Percentiles rank a stretch among this genome's conserved stretches.
Evolutionary conservation across 2,113 vertebrate species (phyloP).

Genomic region (Struthio camelus): DNA sequence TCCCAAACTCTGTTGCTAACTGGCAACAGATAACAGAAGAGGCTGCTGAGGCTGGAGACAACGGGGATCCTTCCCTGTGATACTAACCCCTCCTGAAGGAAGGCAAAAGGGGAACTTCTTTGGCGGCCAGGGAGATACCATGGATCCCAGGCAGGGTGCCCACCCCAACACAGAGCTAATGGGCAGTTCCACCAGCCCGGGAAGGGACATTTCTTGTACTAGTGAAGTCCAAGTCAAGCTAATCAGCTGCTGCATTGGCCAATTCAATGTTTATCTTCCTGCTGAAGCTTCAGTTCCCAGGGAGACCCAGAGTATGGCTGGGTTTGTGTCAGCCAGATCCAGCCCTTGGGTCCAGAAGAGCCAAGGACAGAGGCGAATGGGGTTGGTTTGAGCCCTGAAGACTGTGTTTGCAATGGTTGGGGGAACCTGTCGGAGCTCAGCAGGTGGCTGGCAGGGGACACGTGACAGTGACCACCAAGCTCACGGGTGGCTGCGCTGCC

Average conservation of each 20-base stretch:
- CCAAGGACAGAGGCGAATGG: accelerated
- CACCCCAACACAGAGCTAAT: background rate
- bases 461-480: background rate
- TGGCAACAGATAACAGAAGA: background rate
- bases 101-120: background rate
- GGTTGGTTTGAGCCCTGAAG: background rate
- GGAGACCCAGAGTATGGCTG: background rate
- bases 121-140: background rate
- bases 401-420: background rate
- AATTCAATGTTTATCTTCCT: background rate
- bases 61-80: background rate
- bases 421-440: background rate
- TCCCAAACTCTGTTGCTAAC: background rate
- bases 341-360: background rate
- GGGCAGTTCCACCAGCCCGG: background rate
- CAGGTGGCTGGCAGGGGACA: background rate
- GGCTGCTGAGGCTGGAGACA: background rate
- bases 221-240: background rate
- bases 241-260: too few relatives aligned
- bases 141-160: background rate
- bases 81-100: background rate
- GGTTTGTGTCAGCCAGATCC: background rate
- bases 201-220: background rate
- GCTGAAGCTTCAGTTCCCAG: background rate
- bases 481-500: background rate